A percentile compares a stretch with the other conserved stretches of the same genome.
Conservation (phyloP, 2,113 vertebrate species). For the Tonatia bakeri region DNA sequence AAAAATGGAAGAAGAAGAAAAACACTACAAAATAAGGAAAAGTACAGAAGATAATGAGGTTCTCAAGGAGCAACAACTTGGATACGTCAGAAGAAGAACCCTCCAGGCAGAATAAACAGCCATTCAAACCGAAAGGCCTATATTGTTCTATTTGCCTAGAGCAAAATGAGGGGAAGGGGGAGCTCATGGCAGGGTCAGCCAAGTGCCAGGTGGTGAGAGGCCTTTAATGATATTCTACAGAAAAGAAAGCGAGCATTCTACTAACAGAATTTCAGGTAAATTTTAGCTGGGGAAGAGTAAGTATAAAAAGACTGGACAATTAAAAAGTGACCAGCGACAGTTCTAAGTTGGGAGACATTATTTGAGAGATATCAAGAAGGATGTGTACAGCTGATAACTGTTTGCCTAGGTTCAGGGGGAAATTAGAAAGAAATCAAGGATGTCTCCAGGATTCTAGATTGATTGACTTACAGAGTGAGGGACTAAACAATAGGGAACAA, state of each 20-base stretch:
- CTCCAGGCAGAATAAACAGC: neutral
- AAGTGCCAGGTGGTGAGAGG: neutral
- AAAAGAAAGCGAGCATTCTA: neutral
- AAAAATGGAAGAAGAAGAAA: neutral
- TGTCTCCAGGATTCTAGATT: neutral
- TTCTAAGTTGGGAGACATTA: neutral
- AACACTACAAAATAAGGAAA: neutral
- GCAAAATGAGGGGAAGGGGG: rapidly evolving
- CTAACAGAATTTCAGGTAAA: neutral
- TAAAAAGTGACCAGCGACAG: neutral
- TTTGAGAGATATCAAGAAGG: neutral
- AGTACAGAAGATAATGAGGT: neutral
- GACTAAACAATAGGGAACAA: neutral
- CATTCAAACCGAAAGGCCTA: neutral
- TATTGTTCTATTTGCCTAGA: neutral
- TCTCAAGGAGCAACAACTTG: neutral
- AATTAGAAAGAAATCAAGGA: neutral
- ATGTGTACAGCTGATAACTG: neutral
- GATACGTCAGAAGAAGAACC: neutral
- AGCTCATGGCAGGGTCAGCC: neutral
- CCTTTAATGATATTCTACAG: neutral
- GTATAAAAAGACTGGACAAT: neutral
- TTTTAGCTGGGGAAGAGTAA: neutral
- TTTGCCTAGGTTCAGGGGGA: neutral
- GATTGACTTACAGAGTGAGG: neutral